Base-by-base conservation (phyloP, 2,113 vertebrate species). In the Melanerpes formicivorus region DNA sequence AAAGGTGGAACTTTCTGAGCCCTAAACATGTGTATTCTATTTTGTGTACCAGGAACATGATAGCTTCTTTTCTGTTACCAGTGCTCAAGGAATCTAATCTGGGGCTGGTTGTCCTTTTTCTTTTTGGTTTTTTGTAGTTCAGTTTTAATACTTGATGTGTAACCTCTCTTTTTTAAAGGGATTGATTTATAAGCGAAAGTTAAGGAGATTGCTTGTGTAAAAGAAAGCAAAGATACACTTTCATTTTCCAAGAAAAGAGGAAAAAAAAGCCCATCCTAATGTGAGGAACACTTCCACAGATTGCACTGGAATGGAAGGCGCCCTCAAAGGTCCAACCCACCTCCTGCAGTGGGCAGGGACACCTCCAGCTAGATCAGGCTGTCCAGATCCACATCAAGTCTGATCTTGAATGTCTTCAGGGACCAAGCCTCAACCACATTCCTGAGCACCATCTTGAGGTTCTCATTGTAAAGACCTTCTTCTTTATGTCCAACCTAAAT, bases 1-100 rank as follows among this genome's bases (percentile, higher is more conserved):
- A 91, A 94, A 97, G 97, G 96, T 98, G 95, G 96, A 66, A 62
- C 83, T 96, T 96, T 90, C 56, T 80, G 91, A 95, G 92, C 94
- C 96, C 64, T 58, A 92, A 95, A 88, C 81, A 84, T 94, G 88
- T 44, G 56, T 95, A 92, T 96, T 96, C 93, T 81, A 96, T 97
- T 97, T 96, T 96, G 46, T 95, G 82, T 96, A 94, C 59, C 78
- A 88, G 88, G 88, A 92, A 82, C 87, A 78, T 50, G 88, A 62
- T 96, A 65, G 95, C 96, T 95, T 96, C 59, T 95, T 65, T 95
- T 91, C 95, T 94, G 84, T 92, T 96, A 88, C 82, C 25, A 42
- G 64, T 80, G 56, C 42, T 89, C 75, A 87, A 79, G 88, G 55
- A 92, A 90, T 96, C 90, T 87, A 89, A 93, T 84, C 88, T 88